Base-by-base conservation (phyloP, 1,140 invertebrate genomes). In the fruit fly (Drosophila melanogaster) region DNA sequence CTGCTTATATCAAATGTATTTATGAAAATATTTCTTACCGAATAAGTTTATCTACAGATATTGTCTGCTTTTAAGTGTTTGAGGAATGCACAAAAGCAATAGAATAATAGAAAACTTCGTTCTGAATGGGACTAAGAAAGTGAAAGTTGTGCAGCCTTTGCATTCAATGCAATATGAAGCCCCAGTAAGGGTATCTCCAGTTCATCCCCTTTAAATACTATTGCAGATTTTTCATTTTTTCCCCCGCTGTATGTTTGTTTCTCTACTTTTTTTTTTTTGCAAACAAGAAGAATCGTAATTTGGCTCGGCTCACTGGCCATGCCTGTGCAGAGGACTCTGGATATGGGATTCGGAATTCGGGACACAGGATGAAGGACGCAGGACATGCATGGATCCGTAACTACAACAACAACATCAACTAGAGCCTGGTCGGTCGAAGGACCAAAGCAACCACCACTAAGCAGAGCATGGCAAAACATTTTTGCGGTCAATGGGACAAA, bases 401-500 rank as follows among this genome's bases (percentile, higher is more conserved):
- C 74, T 77, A 77, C 62, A 37, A 77, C 62, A 77, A 60, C 70
- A 67, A 41, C 37, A 67, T 47, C 72, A 51, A 59, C 46, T 37
- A 7, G 6, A n/a, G 14, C 7, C 37, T 4, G 11, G 14, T 4
- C 4, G n/a, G 7, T 38, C 37, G 11, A 12, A 38, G 37, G 14
- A 38, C 17, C 15, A 43, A 43, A 19, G 3, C 72, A 51, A 55
- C 56, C 50, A 43, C 41, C 41, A 57, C 76, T 43, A 57, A 67
- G 59, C 40, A 72, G 56, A 74, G 60, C 77, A 49, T 54, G 40
- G 69, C 69, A 56, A 80, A 80, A 80, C 71, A 80, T 80, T 81
- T 80, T 81, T 81, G 79, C 81, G 79, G 79, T 81, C 79, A 81
- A 81, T 81, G 79, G 79, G 72, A 81, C 73, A 81, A 81, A 81